A percentile compares a stretch with the other conserved stretches of the same genome.
Evolutionary conservation across 1,140 invertebrate genomes (phyloP).

Genomic region (Anastatus disparis): DNA sequence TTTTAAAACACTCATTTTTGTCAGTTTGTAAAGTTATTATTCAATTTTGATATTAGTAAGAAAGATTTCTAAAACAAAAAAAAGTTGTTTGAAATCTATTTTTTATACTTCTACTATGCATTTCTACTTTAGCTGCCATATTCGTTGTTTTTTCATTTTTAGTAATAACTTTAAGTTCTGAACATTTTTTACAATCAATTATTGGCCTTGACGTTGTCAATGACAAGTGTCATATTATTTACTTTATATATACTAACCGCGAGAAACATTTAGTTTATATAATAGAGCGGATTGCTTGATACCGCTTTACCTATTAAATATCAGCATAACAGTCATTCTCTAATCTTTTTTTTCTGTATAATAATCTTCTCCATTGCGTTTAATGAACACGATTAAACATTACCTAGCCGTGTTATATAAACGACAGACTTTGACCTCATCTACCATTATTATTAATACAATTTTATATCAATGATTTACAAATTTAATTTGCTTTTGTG

Average conservation of each 20-base stretch:
- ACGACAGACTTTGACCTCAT: constrained; percentile 35
- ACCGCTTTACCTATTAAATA: constrained; percentile 6
- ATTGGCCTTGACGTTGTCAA: constrained; percentile 13
- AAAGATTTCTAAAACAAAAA: too few species aligned
- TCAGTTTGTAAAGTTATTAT: not conserved
- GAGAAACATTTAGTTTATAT: constrained; percentile 8
- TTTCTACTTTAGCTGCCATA: not conserved
- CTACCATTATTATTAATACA: constrained; percentile 26
- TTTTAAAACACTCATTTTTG: not conserved
- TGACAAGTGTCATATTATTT: constrained; percentile 7
- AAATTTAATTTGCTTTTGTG: constrained; percentile 14
- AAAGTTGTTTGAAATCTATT: too few species aligned
- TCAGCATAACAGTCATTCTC: constrained; percentile 29
- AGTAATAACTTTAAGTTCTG: not conserved
- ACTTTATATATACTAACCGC: constrained; percentile 9
- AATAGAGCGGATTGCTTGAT: constrained; percentile 10
- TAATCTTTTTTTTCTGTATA: constrained; percentile 20
- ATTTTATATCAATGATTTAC: constrained; percentile 18
- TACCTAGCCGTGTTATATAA: constrained; percentile 30
- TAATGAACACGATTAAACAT: constrained; percentile 24
- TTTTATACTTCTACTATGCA: not conserved
- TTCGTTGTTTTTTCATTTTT: constrained; percentile 1
- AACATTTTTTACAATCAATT: constrained; percentile 31
- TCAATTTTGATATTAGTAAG: too few species aligned
- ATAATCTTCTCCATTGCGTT: constrained; percentile 6